A percentile compares a stretch with the other conserved stretches of the same genome.
Evolutionary conservation across 2,113 vertebrate genomes (phyloP).

Genomic region (Cairina moschata): DNA sequence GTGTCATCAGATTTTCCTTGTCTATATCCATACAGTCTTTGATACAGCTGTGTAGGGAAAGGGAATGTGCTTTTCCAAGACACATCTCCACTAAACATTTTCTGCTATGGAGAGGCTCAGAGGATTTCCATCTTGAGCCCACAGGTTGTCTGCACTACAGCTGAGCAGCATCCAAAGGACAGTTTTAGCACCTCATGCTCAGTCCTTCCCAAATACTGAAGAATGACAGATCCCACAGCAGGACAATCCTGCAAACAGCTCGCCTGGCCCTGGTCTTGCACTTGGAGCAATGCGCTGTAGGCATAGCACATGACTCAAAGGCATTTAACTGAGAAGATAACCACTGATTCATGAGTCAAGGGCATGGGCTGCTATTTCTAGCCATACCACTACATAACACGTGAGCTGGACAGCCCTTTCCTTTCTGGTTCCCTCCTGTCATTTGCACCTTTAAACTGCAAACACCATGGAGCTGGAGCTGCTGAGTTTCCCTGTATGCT

Average conservation of each 20-base stretch:
- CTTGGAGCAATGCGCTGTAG: neutral
- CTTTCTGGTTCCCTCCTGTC: neutral
- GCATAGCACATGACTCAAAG: neutral
- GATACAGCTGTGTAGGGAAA: neutral
- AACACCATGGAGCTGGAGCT: neutral
- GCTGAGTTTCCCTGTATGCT: neutral
- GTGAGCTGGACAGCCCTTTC: neutral
- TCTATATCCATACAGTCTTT: neutral
- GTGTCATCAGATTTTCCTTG: neutral
- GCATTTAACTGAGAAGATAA: constrained; percentile 39
- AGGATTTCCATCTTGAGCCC: neutral
- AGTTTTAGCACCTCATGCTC: neutral
- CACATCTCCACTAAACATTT: neutral
- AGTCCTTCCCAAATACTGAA: neutral
- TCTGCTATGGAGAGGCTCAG: neutral
- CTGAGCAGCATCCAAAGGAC: neutral
- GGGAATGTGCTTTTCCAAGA: neutral
- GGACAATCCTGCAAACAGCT: neutral
- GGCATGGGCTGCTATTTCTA: constrained; percentile 17
- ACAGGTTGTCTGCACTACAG: neutral
- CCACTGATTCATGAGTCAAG: neutral
- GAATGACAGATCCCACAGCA: neutral
- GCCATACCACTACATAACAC: neutral
- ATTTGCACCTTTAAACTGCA: neutral
- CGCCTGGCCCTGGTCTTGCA: neutral